A percentile compares a stretch with the other conserved stretches of the same genome.
These are phyloP conservation scores for Hapalemur alaotrensis DNA, from an alignment of 2,797 vertebrate species.

Conservation along the genomic window DNA sequence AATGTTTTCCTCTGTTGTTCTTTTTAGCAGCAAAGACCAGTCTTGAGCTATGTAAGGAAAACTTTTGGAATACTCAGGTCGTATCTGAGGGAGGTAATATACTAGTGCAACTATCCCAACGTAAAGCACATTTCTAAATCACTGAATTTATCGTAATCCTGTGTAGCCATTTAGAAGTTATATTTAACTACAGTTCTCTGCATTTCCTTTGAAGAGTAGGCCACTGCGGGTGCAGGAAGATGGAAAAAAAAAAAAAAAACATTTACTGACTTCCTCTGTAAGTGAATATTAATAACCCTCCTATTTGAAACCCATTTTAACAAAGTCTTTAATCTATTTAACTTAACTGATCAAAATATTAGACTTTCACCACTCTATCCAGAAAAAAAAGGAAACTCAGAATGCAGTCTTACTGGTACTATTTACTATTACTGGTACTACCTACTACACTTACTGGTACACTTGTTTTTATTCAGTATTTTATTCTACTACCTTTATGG, in stretches of 20 bases:
- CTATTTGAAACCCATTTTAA: neutral
- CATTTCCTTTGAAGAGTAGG: neutral
- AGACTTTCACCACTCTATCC: neutral
- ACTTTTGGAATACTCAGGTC: conserved; percentile 36
- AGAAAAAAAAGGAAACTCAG: neutral
- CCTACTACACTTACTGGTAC: neutral
- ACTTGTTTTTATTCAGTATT: neutral
- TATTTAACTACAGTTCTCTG: neutral
- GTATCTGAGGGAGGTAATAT: neutral
- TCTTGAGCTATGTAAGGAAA: conserved; percentile 22
- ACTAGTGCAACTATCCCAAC: neutral
- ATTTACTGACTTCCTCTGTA: neutral
- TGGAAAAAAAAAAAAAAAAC: neutral
- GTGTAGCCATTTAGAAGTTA: neutral
- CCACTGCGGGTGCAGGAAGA: neutral
- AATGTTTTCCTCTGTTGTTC: neutral
- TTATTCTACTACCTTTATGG: neutral
- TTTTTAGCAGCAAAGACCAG: conserved; percentile 20
- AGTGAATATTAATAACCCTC: neutral
- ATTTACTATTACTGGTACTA: neutral
- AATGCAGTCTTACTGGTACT: neutral
- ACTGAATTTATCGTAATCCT: neutral
- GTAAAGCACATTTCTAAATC: neutral
- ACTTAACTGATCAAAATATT: neutral
- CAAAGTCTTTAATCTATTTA: neutral